phyloP scores from a whole-genome alignment of 2,797 vertebrate genomes.

The Eospalax fontanierii region DNA sequence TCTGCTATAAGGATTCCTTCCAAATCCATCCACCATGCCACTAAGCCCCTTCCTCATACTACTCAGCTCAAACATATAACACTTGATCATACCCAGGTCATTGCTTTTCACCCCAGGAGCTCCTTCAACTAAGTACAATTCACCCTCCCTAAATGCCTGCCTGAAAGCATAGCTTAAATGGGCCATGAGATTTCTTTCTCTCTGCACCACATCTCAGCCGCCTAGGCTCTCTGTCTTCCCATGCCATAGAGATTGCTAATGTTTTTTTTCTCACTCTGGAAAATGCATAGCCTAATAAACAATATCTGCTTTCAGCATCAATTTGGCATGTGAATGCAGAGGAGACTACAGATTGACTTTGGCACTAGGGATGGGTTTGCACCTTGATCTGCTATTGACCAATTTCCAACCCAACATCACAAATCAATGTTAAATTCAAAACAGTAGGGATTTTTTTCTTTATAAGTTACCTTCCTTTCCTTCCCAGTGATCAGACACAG shows the following conservation, averaged over 20 bases:
- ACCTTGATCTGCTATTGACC: background rate
- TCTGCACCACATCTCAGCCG: background rate
- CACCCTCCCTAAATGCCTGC: constrained; percentile 54
- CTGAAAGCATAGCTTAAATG: constrained; percentile 70
- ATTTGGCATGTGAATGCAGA: background rate
- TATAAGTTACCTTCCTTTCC: background rate
- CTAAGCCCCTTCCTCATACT: constrained; percentile 28
- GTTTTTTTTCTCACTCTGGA: constrained; percentile 21
- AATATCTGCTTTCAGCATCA: background rate
- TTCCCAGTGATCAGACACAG: background rate
- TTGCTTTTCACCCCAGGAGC: constrained; percentile 69
- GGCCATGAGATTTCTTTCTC: constrained; percentile 50
- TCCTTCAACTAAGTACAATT: constrained; percentile 75
- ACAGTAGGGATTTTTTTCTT: background rate
- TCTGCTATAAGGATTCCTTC: constrained; percentile 20
- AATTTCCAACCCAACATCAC: background rate
- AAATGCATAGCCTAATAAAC: constrained; percentile 15
- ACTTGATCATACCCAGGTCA: constrained; percentile 70
- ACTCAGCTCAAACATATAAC: constrained; percentile 56
- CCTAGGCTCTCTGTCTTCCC: background rate
- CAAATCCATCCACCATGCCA: constrained; percentile 19
- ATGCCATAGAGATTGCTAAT: background rate
- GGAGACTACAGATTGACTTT: background rate
- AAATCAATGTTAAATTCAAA: background rate
- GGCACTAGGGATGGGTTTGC: background rate